Percentiles rank a stretch among this genome's conserved stretches.
phyloP scores from a whole-genome alignment of 2,888 invertebrate species.

The Drosophila phalerata region DNA sequence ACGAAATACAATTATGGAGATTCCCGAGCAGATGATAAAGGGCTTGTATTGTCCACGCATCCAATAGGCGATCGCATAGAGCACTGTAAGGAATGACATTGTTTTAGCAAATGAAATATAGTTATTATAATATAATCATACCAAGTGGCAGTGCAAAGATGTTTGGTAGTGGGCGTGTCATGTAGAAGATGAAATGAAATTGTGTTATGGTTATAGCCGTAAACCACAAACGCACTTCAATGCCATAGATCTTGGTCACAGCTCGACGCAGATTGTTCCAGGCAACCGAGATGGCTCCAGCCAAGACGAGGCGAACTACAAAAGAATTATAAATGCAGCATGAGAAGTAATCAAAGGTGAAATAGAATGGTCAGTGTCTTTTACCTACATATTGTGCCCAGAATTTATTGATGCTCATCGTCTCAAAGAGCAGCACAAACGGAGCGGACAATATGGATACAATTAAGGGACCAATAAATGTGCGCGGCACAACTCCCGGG shows the following conservation, averaged over 20 bases:
- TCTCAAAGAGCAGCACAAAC: conserved; percentile 89
- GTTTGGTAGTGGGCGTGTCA: conserved; percentile 97
- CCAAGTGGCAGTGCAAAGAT: conserved; percentile 96
- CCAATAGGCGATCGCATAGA: conserved; percentile 95
- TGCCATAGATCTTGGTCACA: conserved; percentile 92
- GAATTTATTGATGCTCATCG: conserved; percentile 92
- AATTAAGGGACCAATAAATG: conserved; percentile 96
- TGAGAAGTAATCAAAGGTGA: neutral
- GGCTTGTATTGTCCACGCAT: conserved; percentile 90
- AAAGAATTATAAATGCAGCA: conserved; percentile 69
- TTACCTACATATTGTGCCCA: conserved; percentile 95
- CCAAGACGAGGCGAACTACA: conserved; percentile 93
- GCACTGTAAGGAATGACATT: conserved; percentile 88
- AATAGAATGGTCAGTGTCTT: conserved; percentile 13
- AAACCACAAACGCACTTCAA: conserved; percentile 92
- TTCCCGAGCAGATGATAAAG: conserved; percentile 94
- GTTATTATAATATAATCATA: conserved; percentile 85
- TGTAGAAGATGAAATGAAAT: conserved; percentile 99
- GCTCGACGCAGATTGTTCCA: conserved; percentile 91
- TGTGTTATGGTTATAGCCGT: conserved; percentile 94
- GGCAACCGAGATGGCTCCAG: conserved; percentile 90
- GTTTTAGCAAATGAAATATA: neutral
- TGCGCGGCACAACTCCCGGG: conserved; percentile 98
- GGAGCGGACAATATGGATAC: conserved; percentile 93
- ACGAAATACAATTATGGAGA: conserved; percentile 95